Conservation (phyloP, 2,113 vertebrate genomes). For the Gobio gobio region DNA sequence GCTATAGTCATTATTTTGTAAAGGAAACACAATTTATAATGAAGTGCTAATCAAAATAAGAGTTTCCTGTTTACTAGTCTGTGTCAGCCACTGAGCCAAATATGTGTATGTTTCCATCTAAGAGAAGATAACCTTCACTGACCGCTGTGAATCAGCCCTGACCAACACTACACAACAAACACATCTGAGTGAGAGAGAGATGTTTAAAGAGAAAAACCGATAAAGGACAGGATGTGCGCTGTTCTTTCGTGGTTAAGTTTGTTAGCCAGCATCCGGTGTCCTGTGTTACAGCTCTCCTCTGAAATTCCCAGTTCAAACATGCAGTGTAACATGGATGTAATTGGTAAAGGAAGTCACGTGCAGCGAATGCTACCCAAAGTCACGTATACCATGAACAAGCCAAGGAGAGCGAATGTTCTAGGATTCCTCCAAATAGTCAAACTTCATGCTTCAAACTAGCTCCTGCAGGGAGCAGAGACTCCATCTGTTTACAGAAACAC, state of each 20-base stretch:
- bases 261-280: background rate
- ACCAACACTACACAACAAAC: background rate
- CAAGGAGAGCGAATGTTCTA: background rate
- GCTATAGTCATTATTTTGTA: background rate
- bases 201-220: background rate
- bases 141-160: slow-evolving; percentile 20
- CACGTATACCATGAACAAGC: background rate
- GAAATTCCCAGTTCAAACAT: background rate
- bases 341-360: slow-evolving; percentile 15
- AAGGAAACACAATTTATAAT: background rate
- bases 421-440: background rate
- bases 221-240: background rate
- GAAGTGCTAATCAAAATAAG: slow-evolving; percentile 53
- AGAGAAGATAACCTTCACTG: slow-evolving; percentile 17
- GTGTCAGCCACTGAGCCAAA: slow-evolving; percentile 45
- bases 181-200: slow-evolving; percentile 10
- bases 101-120: slow-evolving; percentile 44
- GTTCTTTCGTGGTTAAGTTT: background rate
- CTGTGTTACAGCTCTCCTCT: background rate
- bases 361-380: slow-evolving; percentile 4
- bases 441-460: background rate
- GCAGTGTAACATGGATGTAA: background rate
- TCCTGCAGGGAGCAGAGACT: background rate
- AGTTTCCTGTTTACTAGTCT: slow-evolving; percentile 55
- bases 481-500: background rate